Evolutionary conservation across 2,888 invertebrate species (phyloP).

Genomic region (Lasius fuliginosus): DNA sequence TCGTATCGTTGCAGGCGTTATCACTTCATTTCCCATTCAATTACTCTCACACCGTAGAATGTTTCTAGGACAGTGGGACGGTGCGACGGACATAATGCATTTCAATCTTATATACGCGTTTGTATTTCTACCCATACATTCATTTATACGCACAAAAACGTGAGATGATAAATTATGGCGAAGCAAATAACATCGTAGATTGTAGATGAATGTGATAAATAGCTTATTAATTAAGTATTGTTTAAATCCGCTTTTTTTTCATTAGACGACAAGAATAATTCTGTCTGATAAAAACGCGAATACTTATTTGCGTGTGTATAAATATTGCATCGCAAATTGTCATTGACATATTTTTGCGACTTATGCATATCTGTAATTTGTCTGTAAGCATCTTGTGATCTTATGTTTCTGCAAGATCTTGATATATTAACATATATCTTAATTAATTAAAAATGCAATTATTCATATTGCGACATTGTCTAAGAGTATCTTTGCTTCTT

Average conservation of each 20-base stretch:
- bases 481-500: conserved; percentile 2
- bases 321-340: background rate
- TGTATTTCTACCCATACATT: background rate
- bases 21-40: conserved; percentile 75
- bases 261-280: background rate
- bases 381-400: background rate
- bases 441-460: conserved; percentile 40
- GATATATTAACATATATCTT: conserved; percentile 25
- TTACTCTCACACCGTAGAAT: conserved; percentile 50
- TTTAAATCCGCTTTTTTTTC: conserved; percentile 1
- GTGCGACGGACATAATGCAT: conserved; percentile 38
- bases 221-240: conserved; percentile 22
- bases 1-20: conserved; percentile 61
- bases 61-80: conserved; percentile 59
- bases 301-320: background rate
- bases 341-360: background rate
- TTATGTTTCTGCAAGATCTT: background rate
- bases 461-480: conserved; percentile 35
- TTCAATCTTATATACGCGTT: conserved; percentile 10
- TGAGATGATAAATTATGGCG: conserved; percentile 35
- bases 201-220: conserved; percentile 31
- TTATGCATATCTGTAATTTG: background rate
- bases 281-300: background rate
- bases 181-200: conserved; percentile 6
- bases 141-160: background rate